Base-by-base conservation (phyloP, 1,140 invertebrate genomes). In the Belonocnema kinseyi region DNA sequence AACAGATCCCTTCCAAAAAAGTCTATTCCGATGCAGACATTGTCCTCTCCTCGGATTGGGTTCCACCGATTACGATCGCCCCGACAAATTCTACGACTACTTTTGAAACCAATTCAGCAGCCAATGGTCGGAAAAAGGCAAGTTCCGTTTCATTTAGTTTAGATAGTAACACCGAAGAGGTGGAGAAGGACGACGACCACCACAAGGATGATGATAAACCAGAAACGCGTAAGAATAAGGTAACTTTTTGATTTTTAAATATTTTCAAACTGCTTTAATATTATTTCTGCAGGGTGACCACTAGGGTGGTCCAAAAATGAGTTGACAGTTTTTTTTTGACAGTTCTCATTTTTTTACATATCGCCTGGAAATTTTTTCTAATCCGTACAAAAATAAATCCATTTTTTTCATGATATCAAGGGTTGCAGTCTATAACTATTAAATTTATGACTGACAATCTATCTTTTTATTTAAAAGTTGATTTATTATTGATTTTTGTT, bases 21-120 rank as follows among this genome's bases (percentile, higher is more conserved):
- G 92, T 94, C 77, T 96, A 96, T 89, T 96, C 95, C 79, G 96
- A 97, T 89, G 96, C 96, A 61, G 96, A 97, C 88, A 96, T 97
- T 84, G 95, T 97, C 56, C 92, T 96, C 80, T 96, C 95, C 19
- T 94, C 95, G 58, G 95, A 96, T 78, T 97, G 96, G 95, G 95
- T 96, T 71, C 96, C 96, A 76, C 96, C 96, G 13, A 94, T 96
- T 78, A 95, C 95, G 74, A 94, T 96, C 82, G 93, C 94, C 66
- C 94, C 95, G 54, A 93, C 93, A 74, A 93, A 93, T 78, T 90
- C 94, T 46, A 91, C 91, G 53, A 90, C 92, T 40, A 90, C 88
- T 80, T 87, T 92, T 54, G 92, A 93, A 21, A 88, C 89, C 79
- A 91, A 82, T 85, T 87, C 88, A 79, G 85, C 83, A 52, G 89